Conservation (phyloP, 2,888 invertebrate species). For the Agriotes lineatus region DNA sequence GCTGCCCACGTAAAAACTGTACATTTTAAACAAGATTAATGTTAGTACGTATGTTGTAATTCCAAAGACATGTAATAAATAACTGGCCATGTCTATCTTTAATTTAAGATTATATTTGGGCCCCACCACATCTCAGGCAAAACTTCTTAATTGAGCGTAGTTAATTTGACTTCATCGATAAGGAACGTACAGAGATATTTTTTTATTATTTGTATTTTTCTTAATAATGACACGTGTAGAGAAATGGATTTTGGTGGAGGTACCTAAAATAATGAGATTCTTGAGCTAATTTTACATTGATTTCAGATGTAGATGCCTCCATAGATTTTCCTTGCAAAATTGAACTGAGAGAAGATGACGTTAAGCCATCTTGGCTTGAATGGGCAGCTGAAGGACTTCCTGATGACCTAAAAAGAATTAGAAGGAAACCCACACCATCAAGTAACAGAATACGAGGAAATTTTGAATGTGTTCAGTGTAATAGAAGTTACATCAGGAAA, state of each 20-base stretch:
- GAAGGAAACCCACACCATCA: conserved; percentile 58
- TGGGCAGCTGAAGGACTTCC: too few species aligned
- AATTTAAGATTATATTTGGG: too few species aligned
- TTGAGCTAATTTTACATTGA: conserved; percentile 6
- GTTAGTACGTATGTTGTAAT: too few species aligned
- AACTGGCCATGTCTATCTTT: too few species aligned
- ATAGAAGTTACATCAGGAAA: conserved; percentile 15
- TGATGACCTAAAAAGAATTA: conserved; percentile 24
- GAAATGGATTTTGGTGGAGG: conserved; percentile 33
- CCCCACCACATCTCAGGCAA: too few species aligned
- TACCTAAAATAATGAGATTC: neutral
- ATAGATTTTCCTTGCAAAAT: conserved; percentile 58
- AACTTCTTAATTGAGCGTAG: too few species aligned
- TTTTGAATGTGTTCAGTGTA: conserved; percentile 49
- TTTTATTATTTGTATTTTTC: too few species aligned
- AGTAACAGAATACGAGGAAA: conserved; percentile 67
- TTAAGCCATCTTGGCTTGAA: conserved; percentile 45
- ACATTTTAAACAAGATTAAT: conserved; percentile 5
- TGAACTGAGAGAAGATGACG: conserved; percentile 55
- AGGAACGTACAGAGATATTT: too few species aligned
- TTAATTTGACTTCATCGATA: too few species aligned
- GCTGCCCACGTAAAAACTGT: conserved; percentile 18
- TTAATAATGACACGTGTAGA: too few species aligned
- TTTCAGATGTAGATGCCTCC: conserved; percentile 31
- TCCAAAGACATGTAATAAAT: too few species aligned